Percentiles rank a stretch among this genome's conserved stretches.
phyloP scores from a whole-genome alignment of 1,140 invertebrate species.

The Scaptomyza graminum region DNA sequence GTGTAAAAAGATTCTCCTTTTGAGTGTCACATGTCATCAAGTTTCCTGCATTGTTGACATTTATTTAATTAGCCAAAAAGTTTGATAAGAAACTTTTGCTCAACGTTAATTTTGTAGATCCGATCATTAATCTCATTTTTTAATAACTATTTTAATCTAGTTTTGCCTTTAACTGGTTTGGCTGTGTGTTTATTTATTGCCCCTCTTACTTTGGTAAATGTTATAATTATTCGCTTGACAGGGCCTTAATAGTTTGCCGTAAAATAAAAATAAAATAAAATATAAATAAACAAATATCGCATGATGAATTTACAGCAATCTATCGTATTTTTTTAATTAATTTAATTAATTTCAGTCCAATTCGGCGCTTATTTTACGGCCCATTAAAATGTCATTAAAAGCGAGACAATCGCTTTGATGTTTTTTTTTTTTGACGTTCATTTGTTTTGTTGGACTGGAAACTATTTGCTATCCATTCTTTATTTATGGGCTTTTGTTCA shows the following conservation, averaged over 20 bases:
- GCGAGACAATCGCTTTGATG: slow-evolving; percentile 34
- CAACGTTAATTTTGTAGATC: too few species aligned
- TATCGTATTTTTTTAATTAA: slow-evolving; percentile 52
- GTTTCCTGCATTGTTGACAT: not conserved
- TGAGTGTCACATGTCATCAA: slow-evolving; percentile 10
- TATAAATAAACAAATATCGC: slow-evolving; percentile 55
- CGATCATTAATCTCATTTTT: slow-evolving; percentile 40
- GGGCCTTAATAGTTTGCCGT: slow-evolving; percentile 35
- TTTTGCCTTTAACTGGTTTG: slow-evolving; percentile 39
- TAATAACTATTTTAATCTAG: slow-evolving; percentile 22
- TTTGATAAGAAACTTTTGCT: not conserved
- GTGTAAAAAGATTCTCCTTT: not conserved
- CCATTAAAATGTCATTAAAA: slow-evolving; percentile 78
- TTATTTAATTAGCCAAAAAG: slow-evolving; percentile 7
- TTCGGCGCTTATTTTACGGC: slow-evolving; percentile 65
- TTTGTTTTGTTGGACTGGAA: slow-evolving; percentile 15
- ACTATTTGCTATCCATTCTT: not conserved
- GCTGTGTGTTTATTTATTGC: not conserved
- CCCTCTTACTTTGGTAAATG: not conserved
- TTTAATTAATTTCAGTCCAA: slow-evolving; percentile 64
- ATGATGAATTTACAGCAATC: slow-evolving; percentile 42
- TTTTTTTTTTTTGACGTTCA: slow-evolving; percentile 44
- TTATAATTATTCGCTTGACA: slow-evolving; percentile 48
- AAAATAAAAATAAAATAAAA: slow-evolving; percentile 58
- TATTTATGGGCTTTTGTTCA: slow-evolving; percentile 4